Base-by-base conservation (phyloP, 2,888 invertebrate genomes). In the Willowsia nigromaculata region DNA sequence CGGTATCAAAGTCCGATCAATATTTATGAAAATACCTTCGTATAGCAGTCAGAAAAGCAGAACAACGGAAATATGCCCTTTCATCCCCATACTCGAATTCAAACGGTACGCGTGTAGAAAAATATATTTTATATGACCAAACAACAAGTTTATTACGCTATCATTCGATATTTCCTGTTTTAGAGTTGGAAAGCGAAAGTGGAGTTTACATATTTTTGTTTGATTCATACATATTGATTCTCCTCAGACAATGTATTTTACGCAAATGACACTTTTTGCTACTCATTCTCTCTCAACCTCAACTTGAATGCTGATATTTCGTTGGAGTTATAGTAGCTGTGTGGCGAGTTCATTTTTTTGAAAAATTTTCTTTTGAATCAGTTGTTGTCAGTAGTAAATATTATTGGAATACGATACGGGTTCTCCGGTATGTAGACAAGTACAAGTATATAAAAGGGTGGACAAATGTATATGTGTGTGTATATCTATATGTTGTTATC, bases 131-230 rank as follows among this genome's bases (percentile, higher is more conserved):
- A 81, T 62, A 62, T 62, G 22, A n/a, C n/a, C n/a, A n/a, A n/a
- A n/a, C n/a, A n/a, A n/a, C n/a, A n/a, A n/a, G n/a, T n/a, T n/a
- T n/a, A n/a, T n/a, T n/a, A n/a, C n/a, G n/a, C n/a, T 5, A 22
- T 47, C 27, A 83, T 53, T 83, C 83, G 68, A 83, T 83, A 71
- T 53, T 71, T 83, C 83, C 83, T 68, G 62, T n/a, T 33, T 62
- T 5, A 25, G 9, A 18, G 53, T 25, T 27, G n/a, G 4, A 62
- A 6, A 56, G 56, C 56, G 56, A 13, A 56, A 56, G 56, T 56
- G 22, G 25, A 25, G 56, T 56, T 18, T 56, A 56, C 22, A 56
- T 56, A 11, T 56, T 56, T 53, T 56, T 25, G 1, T 56, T 53
- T 18, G 6, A 22, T 18, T 53, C n/a, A 18, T 18, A 18, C n/a